Evolutionary conservation across 2,113 vertebrate genomes (phyloP), one percentile per base, ranked within the genome.

Genomic region (Megalops atlanticus): DNA sequence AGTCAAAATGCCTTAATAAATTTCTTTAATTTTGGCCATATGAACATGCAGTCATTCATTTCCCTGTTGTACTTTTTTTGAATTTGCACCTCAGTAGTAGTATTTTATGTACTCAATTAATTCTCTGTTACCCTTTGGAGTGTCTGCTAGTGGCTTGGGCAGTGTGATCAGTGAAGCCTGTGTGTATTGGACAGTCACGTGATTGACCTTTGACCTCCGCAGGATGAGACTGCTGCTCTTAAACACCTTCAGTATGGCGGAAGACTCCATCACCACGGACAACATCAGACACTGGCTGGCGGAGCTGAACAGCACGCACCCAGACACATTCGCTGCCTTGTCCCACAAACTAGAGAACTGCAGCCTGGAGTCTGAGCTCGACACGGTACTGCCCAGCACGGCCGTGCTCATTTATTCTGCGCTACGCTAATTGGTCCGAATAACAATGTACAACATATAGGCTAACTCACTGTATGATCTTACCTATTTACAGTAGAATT

Each of bases 231-330:
- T 96, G 76, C 86, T 96, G 82, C 89, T 98, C 84, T 80, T 95
- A 73, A 97, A 98, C 0, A 35, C 93, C 2, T 98, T 99, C 0
- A 92, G 94, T 80, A 85, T 98, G 41, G 93, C 96, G 80, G 97
- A 99, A 84, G 95, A 94, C 80, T 89, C 80, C 39, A n/a, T 99
- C 85, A 94, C 80, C 1, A 70, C 84, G 1, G 92, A 93, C 81
- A 97, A 94, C 38, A 86, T 98, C 39, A 85, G n/a, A 0, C 87
- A 94, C 2, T 93, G 94, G 95, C 91, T 94, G 31, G 74, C 40
- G 10, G 90, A 91, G 83, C 92, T 99, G 27, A 96, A 95, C 24
- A 39, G 88, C 0, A 86, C 92, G 5, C 81, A 91, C 71, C 96
- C 96, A 0, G 70, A 89, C 39, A 89, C 92, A 78, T 96, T 96